phyloP scores from a whole-genome alignment of 1,140 invertebrate species.

The Eriocheir sinensis region DNA sequence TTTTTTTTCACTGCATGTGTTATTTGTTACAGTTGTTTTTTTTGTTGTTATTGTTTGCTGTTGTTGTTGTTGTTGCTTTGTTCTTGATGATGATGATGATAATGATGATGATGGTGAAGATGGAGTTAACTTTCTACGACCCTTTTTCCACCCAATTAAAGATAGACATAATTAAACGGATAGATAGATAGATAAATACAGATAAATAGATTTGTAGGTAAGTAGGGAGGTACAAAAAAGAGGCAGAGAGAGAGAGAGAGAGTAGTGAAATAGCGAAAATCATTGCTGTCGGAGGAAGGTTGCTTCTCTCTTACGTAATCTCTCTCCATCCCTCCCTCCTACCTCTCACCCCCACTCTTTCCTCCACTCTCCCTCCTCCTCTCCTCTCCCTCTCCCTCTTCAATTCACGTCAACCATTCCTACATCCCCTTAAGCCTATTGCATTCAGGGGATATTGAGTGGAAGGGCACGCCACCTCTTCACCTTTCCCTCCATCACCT shows the following conservation, averaged over 20 bases:
- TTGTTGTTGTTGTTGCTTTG: neutral
- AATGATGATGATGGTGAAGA: too few relatives aligned
- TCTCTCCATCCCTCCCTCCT: neutral
- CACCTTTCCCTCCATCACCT: neutral
- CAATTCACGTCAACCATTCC: constrained; percentile 11
- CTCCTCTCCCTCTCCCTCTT: neutral
- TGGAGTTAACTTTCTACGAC: too few relatives aligned
- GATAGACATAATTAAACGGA: neutral
- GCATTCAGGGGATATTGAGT: constrained; percentile 4
- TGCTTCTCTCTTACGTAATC: constrained; percentile 17
- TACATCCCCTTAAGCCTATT: constrained; percentile 23
- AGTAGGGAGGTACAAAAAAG: too few relatives aligned
- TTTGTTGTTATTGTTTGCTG: too few relatives aligned
- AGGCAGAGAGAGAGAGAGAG: too few relatives aligned
- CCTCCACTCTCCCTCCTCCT: neutral
- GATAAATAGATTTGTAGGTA: too few relatives aligned
- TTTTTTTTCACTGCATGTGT: too few relatives aligned
- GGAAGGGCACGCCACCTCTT: constrained; percentile 9
- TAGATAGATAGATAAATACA: neutral
- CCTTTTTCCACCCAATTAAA: too few relatives aligned
- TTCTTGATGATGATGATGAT: too few relatives aligned
- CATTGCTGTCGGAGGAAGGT: neutral
- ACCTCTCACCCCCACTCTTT: neutral
- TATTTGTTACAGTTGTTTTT: neutral
- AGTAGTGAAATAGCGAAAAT: neutral